Evolutionary conservation across 2,113 vertebrate species (phyloP).

Genomic region (Climacteris rufus): DNA sequence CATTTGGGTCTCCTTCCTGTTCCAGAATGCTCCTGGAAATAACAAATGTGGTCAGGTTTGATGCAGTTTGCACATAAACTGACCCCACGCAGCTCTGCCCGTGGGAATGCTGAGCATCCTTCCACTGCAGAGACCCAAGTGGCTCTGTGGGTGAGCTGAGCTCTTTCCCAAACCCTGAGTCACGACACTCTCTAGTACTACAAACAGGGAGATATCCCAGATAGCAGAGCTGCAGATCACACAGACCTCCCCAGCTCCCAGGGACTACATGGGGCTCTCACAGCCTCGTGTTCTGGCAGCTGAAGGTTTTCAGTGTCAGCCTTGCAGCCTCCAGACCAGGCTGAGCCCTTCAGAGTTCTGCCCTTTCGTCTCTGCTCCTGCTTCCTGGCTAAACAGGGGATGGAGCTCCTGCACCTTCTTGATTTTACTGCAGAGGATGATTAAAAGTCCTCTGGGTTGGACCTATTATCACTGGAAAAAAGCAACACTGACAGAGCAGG

Average conservation of each 20-base stretch:
- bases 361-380: neutral
- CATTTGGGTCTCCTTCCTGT: conserved; percentile 10
- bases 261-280: neutral
- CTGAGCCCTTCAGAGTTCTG: neutral
- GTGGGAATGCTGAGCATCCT: rapidly evolving
- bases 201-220: neutral
- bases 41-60: neutral
- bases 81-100: neutral
- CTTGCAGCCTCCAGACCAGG: neutral
- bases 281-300: rapidly evolving
- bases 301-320: neutral
- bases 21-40: neutral
- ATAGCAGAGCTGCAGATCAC: neutral
- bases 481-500: rapidly evolving
- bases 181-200: neutral
- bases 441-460: neutral
- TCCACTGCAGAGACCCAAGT: neutral
- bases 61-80: neutral
- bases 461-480: neutral
- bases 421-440: neutral
- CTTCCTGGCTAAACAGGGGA: neutral
- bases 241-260: neutral
- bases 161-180: neutral
- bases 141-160: neutral
- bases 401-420: neutral